Conservation (phyloP, 2,113 vertebrate genomes). For the Silurus asotus region DNA sequence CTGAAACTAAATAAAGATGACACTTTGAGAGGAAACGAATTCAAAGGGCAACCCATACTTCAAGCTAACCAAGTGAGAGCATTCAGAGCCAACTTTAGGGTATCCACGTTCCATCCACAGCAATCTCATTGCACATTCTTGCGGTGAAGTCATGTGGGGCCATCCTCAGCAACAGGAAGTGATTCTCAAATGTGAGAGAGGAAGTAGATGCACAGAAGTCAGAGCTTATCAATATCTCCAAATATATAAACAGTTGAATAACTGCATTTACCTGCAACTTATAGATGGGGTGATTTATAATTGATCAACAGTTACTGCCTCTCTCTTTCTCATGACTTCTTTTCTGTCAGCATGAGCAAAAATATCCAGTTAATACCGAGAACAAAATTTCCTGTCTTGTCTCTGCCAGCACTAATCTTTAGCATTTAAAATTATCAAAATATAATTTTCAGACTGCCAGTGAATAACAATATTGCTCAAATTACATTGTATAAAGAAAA, state of each 20-base stretch:
- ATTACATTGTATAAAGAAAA: not conserved
- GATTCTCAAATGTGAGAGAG: not conserved
- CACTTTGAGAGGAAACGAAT: not conserved
- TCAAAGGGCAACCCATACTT: not conserved
- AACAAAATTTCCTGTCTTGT: not conserved
- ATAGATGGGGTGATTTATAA: constrained; percentile 23
- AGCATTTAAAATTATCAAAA: not conserved
- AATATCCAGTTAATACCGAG: constrained; percentile 46
- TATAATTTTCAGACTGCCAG: not conserved
- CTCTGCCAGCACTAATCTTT: not conserved
- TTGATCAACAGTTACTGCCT: constrained; percentile 26
- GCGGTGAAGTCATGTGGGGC: not conserved
- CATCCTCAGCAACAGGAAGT: not conserved
- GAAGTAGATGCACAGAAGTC: not conserved
- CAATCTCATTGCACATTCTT: not conserved
- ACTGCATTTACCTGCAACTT: constrained; percentile 5
- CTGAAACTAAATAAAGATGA: not conserved
- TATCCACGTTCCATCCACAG: not conserved
- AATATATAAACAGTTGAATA: constrained; percentile 5
- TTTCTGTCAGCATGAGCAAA: constrained; percentile 29
- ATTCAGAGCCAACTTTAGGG: not conserved
- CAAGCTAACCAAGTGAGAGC: not conserved
- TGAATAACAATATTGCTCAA: not conserved
- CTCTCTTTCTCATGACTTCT: not conserved
- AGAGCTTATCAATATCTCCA: not conserved